These are phyloP conservation scores for Laticauda colubrina DNA, from an alignment of 2,113 vertebrate genomes.

Conservation along the genomic window DNA sequence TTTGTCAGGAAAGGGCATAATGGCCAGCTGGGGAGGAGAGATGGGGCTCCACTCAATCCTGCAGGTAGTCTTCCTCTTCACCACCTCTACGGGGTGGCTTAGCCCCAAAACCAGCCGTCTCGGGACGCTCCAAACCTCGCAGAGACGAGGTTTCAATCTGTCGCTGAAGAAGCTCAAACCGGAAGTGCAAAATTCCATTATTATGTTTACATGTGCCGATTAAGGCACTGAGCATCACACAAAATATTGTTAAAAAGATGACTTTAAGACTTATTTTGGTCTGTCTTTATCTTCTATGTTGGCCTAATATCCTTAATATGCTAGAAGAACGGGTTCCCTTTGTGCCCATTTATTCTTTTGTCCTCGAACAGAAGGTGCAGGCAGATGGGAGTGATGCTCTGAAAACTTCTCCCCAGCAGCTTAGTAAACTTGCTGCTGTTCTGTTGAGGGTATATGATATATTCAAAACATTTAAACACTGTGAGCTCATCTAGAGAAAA, in stretches of 20 bases:
- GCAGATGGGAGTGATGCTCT: not conserved
- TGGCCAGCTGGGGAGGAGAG: too few species aligned
- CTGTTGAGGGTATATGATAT: not conserved
- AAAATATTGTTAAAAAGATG: not conserved
- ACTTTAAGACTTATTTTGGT: not conserved
- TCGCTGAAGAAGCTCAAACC: too few species aligned
- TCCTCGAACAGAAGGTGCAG: not conserved
- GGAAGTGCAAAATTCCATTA: not conserved
- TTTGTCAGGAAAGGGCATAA: not conserved
- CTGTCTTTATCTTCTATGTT: not conserved
- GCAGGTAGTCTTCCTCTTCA: too few species aligned
- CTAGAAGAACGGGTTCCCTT: constrained; percentile 10
- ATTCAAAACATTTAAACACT: not conserved
- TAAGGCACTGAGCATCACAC: not conserved
- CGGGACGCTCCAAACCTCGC: too few species aligned
- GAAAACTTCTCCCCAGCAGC: not conserved
- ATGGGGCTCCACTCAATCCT: too few species aligned
- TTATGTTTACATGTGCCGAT: not conserved
- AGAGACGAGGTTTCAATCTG: too few species aligned
- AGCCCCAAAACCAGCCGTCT: too few species aligned
- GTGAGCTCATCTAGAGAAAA: not conserved
- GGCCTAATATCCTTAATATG: not conserved
- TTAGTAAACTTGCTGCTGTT: not conserved
- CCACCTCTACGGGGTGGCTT: too few species aligned
- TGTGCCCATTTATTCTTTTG: constrained; percentile 18